Evolutionary conservation across 1,140 invertebrate species (phyloP), one percentile per base, ranked within the genome.

Genomic region (Rhagoletis pomonella): DNA sequence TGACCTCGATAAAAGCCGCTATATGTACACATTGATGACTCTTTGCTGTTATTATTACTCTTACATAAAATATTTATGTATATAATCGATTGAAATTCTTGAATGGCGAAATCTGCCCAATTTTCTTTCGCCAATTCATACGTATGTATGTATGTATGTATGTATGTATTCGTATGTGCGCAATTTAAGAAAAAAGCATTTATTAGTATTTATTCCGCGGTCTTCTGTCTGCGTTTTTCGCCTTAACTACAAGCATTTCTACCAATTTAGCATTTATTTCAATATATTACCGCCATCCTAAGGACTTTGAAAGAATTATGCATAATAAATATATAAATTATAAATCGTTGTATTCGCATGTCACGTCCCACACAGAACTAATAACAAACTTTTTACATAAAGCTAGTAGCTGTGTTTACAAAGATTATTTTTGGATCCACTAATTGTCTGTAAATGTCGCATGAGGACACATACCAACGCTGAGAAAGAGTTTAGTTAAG

Each of bases 1-100:
- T 73, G 67, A 47, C 67, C 67, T 73, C 67, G 67, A 73, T 73
- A 73, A 17, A 69, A 73, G 39, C 17, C 67, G 14, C 14, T 47
- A 4, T 7, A 17, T 4, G 29, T 29, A 29, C 29, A 6, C 14
- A 47, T 73, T 47, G 39, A 17, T 73, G 42, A 73, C 67, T 44
- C 67, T 73, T 73, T 44, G 44, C 44, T 17, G 19, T 39, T 67
- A 10, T 55, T 67, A 1, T 67, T 14, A 19, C 3, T 39, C 65
- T 29, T 29, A 29, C 29, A 29, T 29, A 29, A 29, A 29, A 67
- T 39, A 67, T 67, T 6, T 42, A 64, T 64, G 62, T 29, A 62
- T 62, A 14, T 17, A 62, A 14, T 62, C 12, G 60, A 17, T 62
- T 9, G 60, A 14, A 17, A 62, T 62, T 14, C 17, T 62, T n/a